Conservation (phyloP, 1,140 invertebrate species). For the Propsilocerus akamusi region DNA sequence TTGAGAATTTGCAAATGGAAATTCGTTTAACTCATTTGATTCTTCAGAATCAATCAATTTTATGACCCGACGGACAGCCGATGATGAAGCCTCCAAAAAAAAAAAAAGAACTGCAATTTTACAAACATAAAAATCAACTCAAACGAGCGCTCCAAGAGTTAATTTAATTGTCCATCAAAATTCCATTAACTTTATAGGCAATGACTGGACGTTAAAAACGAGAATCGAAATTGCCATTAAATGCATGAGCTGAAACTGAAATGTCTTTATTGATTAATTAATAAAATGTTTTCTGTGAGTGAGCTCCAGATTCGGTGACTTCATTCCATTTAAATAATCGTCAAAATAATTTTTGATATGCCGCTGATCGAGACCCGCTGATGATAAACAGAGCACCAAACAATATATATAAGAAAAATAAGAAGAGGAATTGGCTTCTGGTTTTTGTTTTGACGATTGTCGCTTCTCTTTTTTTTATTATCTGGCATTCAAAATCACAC, state of each 20-base stretch:
- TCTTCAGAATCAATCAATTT: neutral
- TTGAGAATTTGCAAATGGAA: neutral
- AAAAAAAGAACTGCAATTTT: neutral
- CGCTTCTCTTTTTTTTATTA: too few relatives aligned
- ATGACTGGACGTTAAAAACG: neutral
- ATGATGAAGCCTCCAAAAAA: neutral
- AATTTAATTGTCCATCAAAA: neutral
- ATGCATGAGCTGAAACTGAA: neutral
- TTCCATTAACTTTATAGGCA: neutral
- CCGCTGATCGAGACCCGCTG: too few relatives aligned
- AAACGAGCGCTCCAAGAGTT: too few relatives aligned
- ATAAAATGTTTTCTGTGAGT: neutral
- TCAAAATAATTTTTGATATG: neutral
- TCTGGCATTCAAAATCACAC: too few relatives aligned
- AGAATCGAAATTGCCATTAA: neutral
- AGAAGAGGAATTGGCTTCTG: neutral
- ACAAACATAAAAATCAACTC: too few relatives aligned
- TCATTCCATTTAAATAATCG: too few relatives aligned
- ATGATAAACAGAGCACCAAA: too few relatives aligned
- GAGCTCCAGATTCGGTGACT: neutral
- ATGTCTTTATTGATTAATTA: conserved; percentile 2
- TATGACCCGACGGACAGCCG: neutral
- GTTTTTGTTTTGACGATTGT: neutral
- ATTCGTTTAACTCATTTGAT: neutral
- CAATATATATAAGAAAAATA: neutral